phyloP scores from a whole-genome alignment of 1,140 invertebrate species.

The Penaeus chinensis region DNA sequence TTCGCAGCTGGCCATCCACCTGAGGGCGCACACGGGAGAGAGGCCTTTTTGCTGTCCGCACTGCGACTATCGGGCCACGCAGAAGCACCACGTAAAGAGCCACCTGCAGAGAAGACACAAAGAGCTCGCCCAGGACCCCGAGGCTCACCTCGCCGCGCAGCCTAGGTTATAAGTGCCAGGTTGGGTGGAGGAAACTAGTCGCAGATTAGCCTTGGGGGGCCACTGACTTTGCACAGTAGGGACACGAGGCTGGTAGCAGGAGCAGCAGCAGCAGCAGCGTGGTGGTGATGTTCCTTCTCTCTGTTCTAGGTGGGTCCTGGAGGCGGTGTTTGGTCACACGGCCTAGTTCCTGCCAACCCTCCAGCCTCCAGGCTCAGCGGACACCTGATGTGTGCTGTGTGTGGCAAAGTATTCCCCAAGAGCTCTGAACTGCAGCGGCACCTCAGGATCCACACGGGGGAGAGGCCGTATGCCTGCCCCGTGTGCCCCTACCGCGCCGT shows the following conservation, averaged over 20 bases:
- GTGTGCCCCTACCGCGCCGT: constrained; percentile 51
- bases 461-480: constrained; percentile 51
- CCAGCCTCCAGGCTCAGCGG: constrained; percentile 38
- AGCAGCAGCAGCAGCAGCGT: constrained; percentile 22
- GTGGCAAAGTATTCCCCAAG: constrained; percentile 57
- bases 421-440: constrained; percentile 52
- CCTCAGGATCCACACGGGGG: constrained; percentile 55
- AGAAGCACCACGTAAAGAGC: constrained; percentile 56
- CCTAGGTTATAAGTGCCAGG: neutral
- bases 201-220: constrained; percentile 2
- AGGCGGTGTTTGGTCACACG: constrained; percentile 47
- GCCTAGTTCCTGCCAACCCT: constrained; percentile 41
- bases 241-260: constrained; percentile 4
- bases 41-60: constrained; percentile 69
- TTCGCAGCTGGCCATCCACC: constrained; percentile 60
- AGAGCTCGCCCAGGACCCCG: constrained; percentile 34
- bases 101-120: constrained; percentile 52
- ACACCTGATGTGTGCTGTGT: constrained; percentile 42
- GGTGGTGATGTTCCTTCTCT: constrained; percentile 59
- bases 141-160: constrained; percentile 6
- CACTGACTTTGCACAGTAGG: constrained; percentile 27
- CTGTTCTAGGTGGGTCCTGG: constrained; percentile 56
- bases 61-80: constrained; percentile 67
- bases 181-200: neutral
- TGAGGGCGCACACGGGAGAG: constrained; percentile 66